Conservation (phyloP, 2,888 invertebrate genomes). For the Harpalus rufipes region DNA sequence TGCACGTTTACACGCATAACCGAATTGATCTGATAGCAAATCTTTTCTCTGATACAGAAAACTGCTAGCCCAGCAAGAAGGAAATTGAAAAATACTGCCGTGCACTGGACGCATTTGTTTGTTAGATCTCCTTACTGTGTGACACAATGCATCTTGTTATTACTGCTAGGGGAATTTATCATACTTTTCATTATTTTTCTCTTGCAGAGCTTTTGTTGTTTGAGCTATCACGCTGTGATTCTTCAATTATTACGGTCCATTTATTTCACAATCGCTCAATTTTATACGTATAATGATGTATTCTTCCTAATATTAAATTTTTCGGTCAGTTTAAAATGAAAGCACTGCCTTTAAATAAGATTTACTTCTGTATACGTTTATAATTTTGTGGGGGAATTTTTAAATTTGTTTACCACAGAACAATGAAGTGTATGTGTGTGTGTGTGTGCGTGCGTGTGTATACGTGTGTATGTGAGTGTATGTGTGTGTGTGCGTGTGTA, state of each 20-base stretch:
- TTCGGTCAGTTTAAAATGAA: constrained; percentile 21
- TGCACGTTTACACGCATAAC: constrained; percentile 9
- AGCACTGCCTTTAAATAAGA: background rate
- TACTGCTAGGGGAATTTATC: background rate
- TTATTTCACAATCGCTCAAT: constrained; percentile 28
- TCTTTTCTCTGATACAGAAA: constrained; percentile 29
- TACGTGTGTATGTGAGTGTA: no score
- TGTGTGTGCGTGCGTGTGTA: no score
- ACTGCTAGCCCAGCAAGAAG: constrained; percentile 10
- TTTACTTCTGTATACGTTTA: background rate
- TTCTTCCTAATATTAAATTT: constrained; percentile 29
- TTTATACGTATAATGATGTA: constrained; percentile 23
- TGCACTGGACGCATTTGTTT: background rate
- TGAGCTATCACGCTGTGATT: constrained; percentile 16
- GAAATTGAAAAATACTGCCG: constrained; percentile 17
- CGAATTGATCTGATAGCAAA: constrained; percentile 24
- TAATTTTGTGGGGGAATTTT: background rate
- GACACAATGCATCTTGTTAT: constrained; percentile 1
- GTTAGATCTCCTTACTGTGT: background rate
- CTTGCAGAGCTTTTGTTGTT: constrained; percentile 27
- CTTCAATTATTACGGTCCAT: constrained; percentile 49
- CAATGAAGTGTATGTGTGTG: no score
- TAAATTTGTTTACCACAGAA: background rate
- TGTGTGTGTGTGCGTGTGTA: no score
- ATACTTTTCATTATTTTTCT: constrained; percentile 32